Conservation (phyloP, 2,797 vertebrate species). For the Oreonectes daqikongensis region DNA sequence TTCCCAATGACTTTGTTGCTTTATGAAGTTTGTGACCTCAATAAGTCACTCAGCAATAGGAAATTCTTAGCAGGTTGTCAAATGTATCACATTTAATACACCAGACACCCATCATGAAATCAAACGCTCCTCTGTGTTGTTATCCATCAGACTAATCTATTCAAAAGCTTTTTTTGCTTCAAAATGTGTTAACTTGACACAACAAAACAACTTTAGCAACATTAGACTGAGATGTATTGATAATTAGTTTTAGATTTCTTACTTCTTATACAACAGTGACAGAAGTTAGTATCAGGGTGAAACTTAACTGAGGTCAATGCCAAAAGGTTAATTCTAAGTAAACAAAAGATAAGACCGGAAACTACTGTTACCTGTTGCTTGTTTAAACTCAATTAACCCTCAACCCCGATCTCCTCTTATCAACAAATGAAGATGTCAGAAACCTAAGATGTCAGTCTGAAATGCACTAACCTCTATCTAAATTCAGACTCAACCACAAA, state of each 20-base stretch:
- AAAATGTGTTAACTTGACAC: neutral
- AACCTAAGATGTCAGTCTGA: neutral
- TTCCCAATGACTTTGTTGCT: constrained; percentile 30
- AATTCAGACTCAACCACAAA: too few relatives aligned
- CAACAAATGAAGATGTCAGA: neutral
- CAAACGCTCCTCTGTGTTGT: constrained; percentile 12
- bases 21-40: constrained; percentile 42
- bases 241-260: neutral
- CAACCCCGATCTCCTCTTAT: constrained; percentile 32
- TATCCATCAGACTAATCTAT: constrained; percentile 40
- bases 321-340: constrained; percentile 37
- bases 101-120: constrained; percentile 33
- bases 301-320: constrained; percentile 9
- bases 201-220: constrained; percentile 1
- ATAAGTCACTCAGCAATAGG: constrained; percentile 40
- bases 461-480: too few relatives aligned
- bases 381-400: constrained; percentile 43
- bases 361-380: too few relatives aligned
- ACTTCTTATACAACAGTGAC: neutral
- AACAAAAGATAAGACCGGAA: constrained; percentile 25
- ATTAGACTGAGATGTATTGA: neutral
- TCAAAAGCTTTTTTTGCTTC: constrained; percentile 25
- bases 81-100: constrained; percentile 25
- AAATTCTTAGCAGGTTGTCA: constrained; percentile 38
- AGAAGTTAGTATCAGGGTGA: neutral